Base-by-base conservation (phyloP, 2,797 vertebrate species). In the Myiotriccus ornatus region DNA sequence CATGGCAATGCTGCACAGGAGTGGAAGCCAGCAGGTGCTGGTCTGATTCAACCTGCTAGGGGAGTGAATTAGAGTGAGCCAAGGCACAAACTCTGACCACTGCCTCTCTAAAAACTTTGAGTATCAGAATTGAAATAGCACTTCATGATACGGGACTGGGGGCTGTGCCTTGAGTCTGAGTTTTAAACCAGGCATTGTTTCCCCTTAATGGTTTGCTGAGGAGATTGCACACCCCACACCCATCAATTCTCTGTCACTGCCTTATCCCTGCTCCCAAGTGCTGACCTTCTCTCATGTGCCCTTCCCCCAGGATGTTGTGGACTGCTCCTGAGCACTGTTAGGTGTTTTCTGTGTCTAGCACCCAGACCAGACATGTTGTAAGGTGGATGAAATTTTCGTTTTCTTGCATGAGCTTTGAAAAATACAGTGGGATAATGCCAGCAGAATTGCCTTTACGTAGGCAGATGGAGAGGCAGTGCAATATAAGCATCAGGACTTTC, bases 1-100 rank as follows among this genome's bases (percentile, higher is more conserved):
- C 19, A 5, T 17, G 34, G 43, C 44, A 27, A 7, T 32, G 35
- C 32, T 82, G 50, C 21, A 6, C 0, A 3, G n/a, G 0, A 3
- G 14, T 67, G 50, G 21, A 53, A 47, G n/a, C 16, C 56, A 56
- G 56, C n/a, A 34, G 37, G 20, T 60, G 60, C 53, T 30, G 17
- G 50, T 37, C 44, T 32, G 7, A 30, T 39, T 64, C 32, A 52
- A 0, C 18, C 28, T 76, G n/a, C 68, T 28, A 15, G 43, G n/a
- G 24, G 18, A 25, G 35, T 9, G 32, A 63, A 69, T 77, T 44
- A 14, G 43, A 76, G 39, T 0, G 2, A 74, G 34, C 28, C 37
- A 35, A 47, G 67, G 46, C 43, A 43, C 28, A 25, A 5, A 23
- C 43, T 47, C 34, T 14, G 18, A 32, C 8, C 37, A 9, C 15